A percentile compares a stretch with the other conserved stretches of the same genome.
phyloP scores from a whole-genome alignment of 2,113 vertebrate genomes.

The Vulpes ferrilata region DNA sequence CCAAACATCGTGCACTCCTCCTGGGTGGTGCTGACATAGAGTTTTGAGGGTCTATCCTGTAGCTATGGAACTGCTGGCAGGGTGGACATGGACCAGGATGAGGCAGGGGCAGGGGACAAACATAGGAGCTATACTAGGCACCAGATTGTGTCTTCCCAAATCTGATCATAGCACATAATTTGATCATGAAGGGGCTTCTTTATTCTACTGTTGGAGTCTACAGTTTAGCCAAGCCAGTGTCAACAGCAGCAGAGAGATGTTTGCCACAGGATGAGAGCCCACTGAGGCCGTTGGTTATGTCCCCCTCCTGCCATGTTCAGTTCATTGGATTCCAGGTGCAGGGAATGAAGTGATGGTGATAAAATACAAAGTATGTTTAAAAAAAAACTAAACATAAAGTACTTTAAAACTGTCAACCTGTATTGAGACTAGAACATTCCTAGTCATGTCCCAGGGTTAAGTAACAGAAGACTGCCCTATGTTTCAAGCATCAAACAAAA shows the following conservation, averaged over 20 bases:
- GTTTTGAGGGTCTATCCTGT: not conserved
- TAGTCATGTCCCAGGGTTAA: not conserved
- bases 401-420: not conserved
- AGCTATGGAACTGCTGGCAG: not conserved
- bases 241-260: not conserved
- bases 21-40: too few relatives aligned
- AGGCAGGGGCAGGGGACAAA: not conserved
- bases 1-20: too few relatives aligned
- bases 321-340: not conserved
- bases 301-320: not conserved
- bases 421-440: not conserved
- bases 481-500: not conserved
- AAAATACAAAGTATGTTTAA: not conserved
- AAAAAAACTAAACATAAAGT: not conserved
- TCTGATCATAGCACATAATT: not conserved
- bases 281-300: rapidly evolving
- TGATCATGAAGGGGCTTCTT: not conserved
- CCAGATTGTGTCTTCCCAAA: not conserved
- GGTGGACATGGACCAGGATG: not conserved
- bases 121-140: not conserved
- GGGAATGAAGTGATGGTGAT: not conserved
- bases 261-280: not conserved
- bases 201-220: not conserved
- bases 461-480: not conserved
- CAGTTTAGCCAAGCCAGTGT: not conserved